phyloP scores from a whole-genome alignment of 2,888 invertebrate species.

The Rugalucina vietnamica region DNA sequence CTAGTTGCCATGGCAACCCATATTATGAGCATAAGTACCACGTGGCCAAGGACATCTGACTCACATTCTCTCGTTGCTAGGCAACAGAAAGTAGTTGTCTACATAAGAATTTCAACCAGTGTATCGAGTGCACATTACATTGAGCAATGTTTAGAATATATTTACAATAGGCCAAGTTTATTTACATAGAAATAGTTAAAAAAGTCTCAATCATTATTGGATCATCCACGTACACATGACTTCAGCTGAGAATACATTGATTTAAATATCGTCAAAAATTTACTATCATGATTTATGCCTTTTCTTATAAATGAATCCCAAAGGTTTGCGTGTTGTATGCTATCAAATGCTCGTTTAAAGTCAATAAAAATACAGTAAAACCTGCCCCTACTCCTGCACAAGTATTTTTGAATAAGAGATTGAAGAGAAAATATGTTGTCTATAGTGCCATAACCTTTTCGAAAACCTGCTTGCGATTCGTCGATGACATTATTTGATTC shows the following conservation, averaged over 20 bases:
- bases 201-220: too few relatives aligned
- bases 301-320: background rate
- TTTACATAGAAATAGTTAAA: too few relatives aligned
- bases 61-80: too few relatives aligned
- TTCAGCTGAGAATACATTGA: conserved; percentile 10
- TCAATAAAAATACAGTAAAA: conserved; percentile 11
- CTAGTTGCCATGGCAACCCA: too few relatives aligned
- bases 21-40: too few relatives aligned
- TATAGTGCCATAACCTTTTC: background rate
- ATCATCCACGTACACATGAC: too few relatives aligned
- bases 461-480: conserved; percentile 15
- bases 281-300: background rate
- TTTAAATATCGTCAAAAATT: background rate
- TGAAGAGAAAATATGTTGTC: conserved; percentile 16
- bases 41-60: too few relatives aligned
- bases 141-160: too few relatives aligned
- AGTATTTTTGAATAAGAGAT: background rate
- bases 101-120: too few relatives aligned
- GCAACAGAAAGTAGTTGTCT: too few relatives aligned
- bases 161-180: too few relatives aligned
- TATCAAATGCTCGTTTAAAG: conserved; percentile 13
- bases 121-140: too few relatives aligned
- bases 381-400: background rate
- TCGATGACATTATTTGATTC: background rate
- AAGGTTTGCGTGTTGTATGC: background rate